phyloP scores from a whole-genome alignment of 2,797 vertebrate species.

The Phalanger gymnotis region DNA sequence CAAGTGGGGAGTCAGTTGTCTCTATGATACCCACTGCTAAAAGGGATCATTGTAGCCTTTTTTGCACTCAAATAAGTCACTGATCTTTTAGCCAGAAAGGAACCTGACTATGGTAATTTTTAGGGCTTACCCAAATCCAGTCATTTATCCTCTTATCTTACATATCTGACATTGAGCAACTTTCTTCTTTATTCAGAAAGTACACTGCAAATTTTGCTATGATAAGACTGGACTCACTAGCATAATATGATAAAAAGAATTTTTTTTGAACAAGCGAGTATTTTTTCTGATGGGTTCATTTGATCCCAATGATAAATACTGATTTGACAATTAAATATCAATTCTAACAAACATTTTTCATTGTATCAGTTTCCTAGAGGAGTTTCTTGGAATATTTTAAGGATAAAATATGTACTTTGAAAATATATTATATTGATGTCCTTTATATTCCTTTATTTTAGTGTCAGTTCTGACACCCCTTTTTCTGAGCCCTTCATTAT shows the following conservation, averaged over 20 bases:
- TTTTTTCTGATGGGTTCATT: conserved; percentile 30
- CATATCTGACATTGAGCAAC: neutral
- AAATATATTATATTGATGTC: neutral
- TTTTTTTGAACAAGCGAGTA: neutral
- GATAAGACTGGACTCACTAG: neutral
- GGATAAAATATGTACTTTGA: neutral
- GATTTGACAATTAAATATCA: neutral
- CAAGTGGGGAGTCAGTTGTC: neutral
- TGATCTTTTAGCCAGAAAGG: neutral
- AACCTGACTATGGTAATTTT: neutral
- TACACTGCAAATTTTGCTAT: neutral
- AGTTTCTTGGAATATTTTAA: neutral
- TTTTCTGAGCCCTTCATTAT: neutral
- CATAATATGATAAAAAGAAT: neutral
- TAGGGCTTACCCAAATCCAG: neutral
- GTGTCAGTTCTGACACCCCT: neutral
- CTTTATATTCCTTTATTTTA: neutral
- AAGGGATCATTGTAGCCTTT: neutral
- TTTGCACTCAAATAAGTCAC: neutral
- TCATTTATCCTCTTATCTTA: neutral
- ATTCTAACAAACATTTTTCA: neutral
- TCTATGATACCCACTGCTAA: neutral
- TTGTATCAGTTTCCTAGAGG: neutral
- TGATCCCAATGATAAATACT: conserved; percentile 7
- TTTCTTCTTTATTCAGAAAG: neutral